These are phyloP conservation scores for Aegotheles bennettii DNA, from an alignment of 2,113 vertebrate species.

Conservation along the genomic window DNA sequence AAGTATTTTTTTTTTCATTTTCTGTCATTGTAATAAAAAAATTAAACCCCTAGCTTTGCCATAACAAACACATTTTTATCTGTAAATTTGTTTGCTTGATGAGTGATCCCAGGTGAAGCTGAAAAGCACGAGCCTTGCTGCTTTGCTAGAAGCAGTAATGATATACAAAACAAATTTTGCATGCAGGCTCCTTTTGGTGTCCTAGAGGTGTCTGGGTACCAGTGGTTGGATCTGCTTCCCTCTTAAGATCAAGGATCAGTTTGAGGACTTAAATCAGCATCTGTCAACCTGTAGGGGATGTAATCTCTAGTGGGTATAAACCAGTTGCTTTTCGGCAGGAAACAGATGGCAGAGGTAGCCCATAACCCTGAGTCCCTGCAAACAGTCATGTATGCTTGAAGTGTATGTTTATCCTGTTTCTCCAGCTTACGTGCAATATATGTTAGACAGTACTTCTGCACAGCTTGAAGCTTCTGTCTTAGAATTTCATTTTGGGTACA, in stretches of 20 bases:
- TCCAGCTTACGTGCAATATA: not conserved
- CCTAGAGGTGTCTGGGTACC: not conserved
- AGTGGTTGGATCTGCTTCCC: not conserved
- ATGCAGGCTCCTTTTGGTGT: not conserved
- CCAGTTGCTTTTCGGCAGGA: conserved; percentile 1
- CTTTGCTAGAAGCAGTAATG: not conserved
- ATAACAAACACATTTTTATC: not conserved
- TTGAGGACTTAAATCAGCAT: conserved; percentile 15
- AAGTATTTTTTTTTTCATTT: not conserved
- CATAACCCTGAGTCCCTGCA: not conserved
- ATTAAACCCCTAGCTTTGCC: not conserved
- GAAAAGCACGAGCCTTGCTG: not conserved
- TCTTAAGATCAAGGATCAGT: not conserved
- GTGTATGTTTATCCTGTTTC: not conserved
- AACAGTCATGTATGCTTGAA: not conserved
- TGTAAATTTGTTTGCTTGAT: not conserved
- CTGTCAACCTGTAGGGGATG: not conserved
- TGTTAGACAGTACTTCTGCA: not conserved
- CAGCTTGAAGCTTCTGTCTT: not conserved
- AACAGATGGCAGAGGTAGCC: conserved; percentile 26
- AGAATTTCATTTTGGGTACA: not conserved
- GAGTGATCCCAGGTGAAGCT: not conserved
- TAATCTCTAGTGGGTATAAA: not conserved
- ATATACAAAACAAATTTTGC: not conserved
- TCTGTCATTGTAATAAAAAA: not conserved